Conservation (phyloP, 2,888 invertebrate genomes). For the Hypercompe scribonia region DNA sequence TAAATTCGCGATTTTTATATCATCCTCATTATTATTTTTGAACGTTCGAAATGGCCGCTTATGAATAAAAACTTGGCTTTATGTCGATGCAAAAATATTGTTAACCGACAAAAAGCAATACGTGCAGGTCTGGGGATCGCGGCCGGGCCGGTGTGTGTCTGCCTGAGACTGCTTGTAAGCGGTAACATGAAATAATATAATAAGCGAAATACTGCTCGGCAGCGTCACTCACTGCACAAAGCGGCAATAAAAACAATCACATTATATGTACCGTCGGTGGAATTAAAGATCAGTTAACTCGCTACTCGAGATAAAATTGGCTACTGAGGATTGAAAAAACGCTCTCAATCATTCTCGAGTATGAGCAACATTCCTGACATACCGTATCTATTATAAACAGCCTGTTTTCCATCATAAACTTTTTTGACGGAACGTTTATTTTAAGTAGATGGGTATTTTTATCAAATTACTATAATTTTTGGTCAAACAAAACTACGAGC, state of each 20-base stretch:
- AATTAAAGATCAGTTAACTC: constrained; percentile 52
- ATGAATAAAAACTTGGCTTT: constrained; percentile 81
- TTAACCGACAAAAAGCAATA: constrained; percentile 68
- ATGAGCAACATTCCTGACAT: constrained; percentile 71
- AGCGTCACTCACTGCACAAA: constrained; percentile 46
- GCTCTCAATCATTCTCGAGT: constrained; percentile 47
- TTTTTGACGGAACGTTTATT: constrained; percentile 75
- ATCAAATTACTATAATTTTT: constrained; percentile 86
- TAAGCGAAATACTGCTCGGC: constrained; percentile 54
- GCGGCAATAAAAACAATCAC: constrained; percentile 55
- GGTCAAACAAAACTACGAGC: constrained; percentile 83
- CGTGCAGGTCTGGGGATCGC: constrained; percentile 47
- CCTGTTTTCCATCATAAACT: constrained; percentile 64
- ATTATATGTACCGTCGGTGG: constrained; percentile 39
- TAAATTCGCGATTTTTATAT: constrained; percentile 84
- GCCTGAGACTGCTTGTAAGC: constrained; percentile 47
- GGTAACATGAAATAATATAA: constrained; percentile 57
- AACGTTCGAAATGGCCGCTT: constrained; percentile 75
- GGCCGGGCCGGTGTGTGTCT: constrained; percentile 41
- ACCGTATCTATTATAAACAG: constrained; percentile 70
- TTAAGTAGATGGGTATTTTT: constrained; percentile 83
- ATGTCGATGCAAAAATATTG: constrained; percentile 83
- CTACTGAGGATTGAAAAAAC: constrained; percentile 57
- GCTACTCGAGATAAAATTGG: constrained; percentile 46
- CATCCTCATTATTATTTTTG: constrained; percentile 82